These are phyloP conservation scores for Oreortyx pictus DNA, from an alignment of 2,797 vertebrate genomes.

Conservation along the genomic window DNA sequence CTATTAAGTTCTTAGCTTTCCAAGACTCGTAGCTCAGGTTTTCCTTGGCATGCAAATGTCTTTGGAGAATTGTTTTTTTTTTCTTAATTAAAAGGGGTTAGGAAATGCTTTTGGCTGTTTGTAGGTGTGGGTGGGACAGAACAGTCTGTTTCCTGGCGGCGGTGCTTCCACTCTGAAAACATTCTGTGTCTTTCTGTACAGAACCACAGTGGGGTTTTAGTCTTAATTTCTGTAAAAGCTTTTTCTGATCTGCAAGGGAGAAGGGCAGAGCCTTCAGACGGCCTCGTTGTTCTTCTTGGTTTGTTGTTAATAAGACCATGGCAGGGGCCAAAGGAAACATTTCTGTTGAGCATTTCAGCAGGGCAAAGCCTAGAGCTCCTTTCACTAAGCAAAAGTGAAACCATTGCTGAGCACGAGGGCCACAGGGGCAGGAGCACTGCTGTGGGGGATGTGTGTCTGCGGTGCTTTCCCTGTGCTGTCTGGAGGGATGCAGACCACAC, in stretches of 20 bases:
- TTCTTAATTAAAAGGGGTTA: conserved; percentile 50
- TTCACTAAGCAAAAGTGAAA: neutral
- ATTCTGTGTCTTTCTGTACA: neutral
- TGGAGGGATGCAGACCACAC: rapidly evolving
- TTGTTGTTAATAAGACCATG: neutral
- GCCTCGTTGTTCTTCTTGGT: neutral
- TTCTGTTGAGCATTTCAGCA: neutral
- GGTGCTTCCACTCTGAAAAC: conserved; percentile 14
- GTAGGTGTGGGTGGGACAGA: conserved; percentile 57
- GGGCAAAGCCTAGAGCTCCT: neutral
- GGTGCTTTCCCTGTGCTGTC: neutral
- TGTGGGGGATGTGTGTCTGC: rapidly evolving
- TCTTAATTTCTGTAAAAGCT: neutral
- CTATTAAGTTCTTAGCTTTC: conserved; percentile 50
- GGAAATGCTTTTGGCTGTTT: conserved; percentile 51
- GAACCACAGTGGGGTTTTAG: neutral
- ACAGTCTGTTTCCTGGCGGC: conserved; percentile 55
- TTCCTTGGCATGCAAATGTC: conserved; percentile 45
- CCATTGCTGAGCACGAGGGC: neutral
- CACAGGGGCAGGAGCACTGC: rapidly evolving
- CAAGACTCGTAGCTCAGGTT: conserved; percentile 65
- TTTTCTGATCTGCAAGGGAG: conserved; percentile 2
- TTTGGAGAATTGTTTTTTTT: conserved; percentile 32
- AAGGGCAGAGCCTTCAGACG: neutral
- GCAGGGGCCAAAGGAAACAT: neutral